phyloP scores from a whole-genome alignment of 2,113 vertebrate genomes.

The Holacanthus passer region DNA sequence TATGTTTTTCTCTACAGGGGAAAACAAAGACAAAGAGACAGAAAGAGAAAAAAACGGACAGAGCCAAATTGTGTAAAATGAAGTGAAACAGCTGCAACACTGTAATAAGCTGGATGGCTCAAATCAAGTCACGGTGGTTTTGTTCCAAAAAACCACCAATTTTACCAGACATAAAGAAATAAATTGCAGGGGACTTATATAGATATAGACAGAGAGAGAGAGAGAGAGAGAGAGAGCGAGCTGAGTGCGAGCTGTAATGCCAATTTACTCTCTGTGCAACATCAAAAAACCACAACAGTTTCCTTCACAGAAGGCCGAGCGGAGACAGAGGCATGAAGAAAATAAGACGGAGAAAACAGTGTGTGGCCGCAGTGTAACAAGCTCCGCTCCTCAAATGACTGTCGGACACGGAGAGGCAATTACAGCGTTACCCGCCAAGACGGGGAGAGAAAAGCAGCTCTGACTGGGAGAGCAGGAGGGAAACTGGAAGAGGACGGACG shows the following conservation, averaged over 20 bases:
- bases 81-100: conserved; percentile 8
- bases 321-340: conserved; percentile 11
- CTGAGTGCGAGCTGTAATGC: background rate
- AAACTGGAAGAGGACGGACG: background rate
- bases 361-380: conserved; percentile 18
- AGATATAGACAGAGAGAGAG: background rate
- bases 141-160: background rate
- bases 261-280: conserved; percentile 23
- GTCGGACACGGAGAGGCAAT: conserved; percentile 32
- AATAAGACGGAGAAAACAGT: conserved; percentile 1
- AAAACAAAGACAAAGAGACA: background rate
- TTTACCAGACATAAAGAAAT: conserved; percentile 9
- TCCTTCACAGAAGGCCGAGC: background rate
- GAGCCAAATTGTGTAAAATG: background rate
- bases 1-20: background rate
- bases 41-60: background rate
- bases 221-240: background rate
- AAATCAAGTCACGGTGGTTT: conserved; percentile 14
- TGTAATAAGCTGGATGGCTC: background rate
- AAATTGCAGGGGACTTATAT: background rate
- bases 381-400: conserved; percentile 5
- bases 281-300: conserved; percentile 1
- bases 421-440: conserved; percentile 4
- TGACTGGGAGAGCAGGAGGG: background rate
- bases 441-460: background rate